phyloP scores from a whole-genome alignment of 1,140 invertebrate species.

The Drosophila sp. region DNA sequence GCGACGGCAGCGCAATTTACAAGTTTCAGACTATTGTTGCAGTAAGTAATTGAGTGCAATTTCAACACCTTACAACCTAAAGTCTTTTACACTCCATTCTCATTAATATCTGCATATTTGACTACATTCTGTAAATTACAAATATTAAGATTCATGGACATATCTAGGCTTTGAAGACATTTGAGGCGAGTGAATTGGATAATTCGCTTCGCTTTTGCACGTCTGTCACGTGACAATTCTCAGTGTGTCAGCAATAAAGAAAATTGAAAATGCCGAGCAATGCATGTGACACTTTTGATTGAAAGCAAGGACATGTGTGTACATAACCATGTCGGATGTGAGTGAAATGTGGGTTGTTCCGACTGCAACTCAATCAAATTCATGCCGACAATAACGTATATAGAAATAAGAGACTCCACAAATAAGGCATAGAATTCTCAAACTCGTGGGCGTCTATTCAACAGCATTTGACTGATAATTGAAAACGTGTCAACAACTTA shows the following conservation, averaged over 20 bases:
- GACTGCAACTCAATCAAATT: slow-evolving; percentile 62
- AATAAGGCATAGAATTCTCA: slow-evolving; percentile 3
- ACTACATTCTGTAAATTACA: slow-evolving; percentile 7
- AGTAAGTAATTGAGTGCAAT: neutral
- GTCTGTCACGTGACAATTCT: slow-evolving; percentile 30
- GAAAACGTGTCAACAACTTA: slow-evolving; percentile 78
- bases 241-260: slow-evolving; percentile 43
- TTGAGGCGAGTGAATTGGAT: slow-evolving; percentile 14
- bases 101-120: neutral
- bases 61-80: neutral
- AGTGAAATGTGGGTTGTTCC: neutral
- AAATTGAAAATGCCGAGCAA: slow-evolving; percentile 55
- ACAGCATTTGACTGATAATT: slow-evolving; percentile 70
- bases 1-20: slow-evolving; percentile 20
- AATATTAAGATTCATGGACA: slow-evolving; percentile 1
- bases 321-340: slow-evolving; percentile 2
- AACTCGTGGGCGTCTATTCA: slow-evolving; percentile 12
- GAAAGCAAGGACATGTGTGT: slow-evolving; percentile 43
- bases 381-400: slow-evolving; percentile 17
- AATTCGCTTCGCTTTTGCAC: slow-evolving; percentile 24
- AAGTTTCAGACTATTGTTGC: slow-evolving; percentile 21
- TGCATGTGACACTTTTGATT: slow-evolving; percentile 79
- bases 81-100: too few species aligned
- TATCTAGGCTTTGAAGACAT: slow-evolving; percentile 8
- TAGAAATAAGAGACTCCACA: slow-evolving; percentile 1